A percentile compares a stretch with the other conserved stretches of the same genome.
These are phyloP conservation scores for Florisuga fusca DNA, from an alignment of 2,797 vertebrate genomes.

Conservation along the genomic window DNA sequence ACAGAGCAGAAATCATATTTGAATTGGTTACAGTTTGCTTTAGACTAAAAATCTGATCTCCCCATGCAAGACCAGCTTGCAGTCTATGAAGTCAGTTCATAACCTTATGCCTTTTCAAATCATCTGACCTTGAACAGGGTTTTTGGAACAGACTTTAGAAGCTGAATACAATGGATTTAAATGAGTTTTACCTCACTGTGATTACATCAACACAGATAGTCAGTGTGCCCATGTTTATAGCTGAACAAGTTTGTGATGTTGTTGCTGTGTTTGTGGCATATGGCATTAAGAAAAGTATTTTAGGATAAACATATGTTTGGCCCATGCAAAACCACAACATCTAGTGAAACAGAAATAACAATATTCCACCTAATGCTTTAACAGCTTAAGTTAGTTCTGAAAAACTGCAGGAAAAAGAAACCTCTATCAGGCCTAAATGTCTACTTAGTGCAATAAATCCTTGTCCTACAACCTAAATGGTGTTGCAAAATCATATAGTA, in stretches of 20 bases:
- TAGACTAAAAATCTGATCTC: not conserved
- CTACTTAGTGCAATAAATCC: not conserved
- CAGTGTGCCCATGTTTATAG: constrained; percentile 56
- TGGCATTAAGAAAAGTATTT: constrained; percentile 48
- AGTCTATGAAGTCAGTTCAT: not conserved
- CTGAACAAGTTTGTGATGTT: constrained; percentile 32
- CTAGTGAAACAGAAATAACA: not conserved
- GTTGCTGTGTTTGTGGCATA: constrained; percentile 36
- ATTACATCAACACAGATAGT: not conserved
- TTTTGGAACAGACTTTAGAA: constrained; percentile 15
- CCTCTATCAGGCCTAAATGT: not conserved
- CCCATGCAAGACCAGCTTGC: not conserved
- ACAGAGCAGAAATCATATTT: not conserved
- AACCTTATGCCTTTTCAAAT: not conserved
- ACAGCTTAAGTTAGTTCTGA: not conserved
- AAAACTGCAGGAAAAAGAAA: not conserved
- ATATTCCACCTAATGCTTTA: not conserved
- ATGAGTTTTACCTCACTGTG: not conserved
- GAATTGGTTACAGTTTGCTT: not conserved
- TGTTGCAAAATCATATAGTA: not conserved
- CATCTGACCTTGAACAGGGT: not conserved
- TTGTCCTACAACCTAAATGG: not conserved
- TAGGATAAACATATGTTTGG: constrained; percentile 54
- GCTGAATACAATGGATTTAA: not conserved
- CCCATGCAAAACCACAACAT: not conserved